phyloP scores from a whole-genome alignment of 2,888 invertebrate species.

The Drosophila eohydei region DNA sequence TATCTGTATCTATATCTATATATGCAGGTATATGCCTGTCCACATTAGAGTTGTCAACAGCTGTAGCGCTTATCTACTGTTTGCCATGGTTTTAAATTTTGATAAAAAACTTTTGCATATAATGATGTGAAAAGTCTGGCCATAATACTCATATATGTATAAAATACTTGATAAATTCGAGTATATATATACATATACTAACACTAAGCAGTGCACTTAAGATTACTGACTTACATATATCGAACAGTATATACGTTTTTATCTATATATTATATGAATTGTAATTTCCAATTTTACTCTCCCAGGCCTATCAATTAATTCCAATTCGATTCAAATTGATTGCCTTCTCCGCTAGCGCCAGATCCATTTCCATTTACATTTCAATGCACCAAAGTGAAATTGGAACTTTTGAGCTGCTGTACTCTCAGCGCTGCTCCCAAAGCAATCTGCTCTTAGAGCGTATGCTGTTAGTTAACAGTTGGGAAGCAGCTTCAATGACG shows the following conservation, averaged over 20 bases:
- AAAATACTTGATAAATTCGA: not conserved
- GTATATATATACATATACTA: not conserved
- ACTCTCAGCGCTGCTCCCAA: constrained; percentile 25
- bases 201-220: not conserved
- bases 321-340: constrained; percentile 58
- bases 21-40: constrained; percentile 6
- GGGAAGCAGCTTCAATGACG: not conserved
- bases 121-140: constrained; percentile 11
- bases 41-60: constrained; percentile 43
- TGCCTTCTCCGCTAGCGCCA: constrained; percentile 29
- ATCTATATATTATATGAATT: not conserved
- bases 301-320: constrained; percentile 48
- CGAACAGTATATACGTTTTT: not conserved
- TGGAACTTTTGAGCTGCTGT: constrained; percentile 46
- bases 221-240: not conserved
- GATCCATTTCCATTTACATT: constrained; percentile 12
- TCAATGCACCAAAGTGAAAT: constrained; percentile 37
- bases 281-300: constrained; percentile 14
- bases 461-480: constrained; percentile 25
- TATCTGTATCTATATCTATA: not conserved
- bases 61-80: constrained; percentile 68
- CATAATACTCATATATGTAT: not conserved
- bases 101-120: constrained; percentile 65
- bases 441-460: constrained; percentile 20
- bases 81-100: constrained; percentile 64